These are phyloP conservation scores for Crossocerus cetratus DNA, from an alignment of 2,888 invertebrate species.

Conservation along the genomic window DNA sequence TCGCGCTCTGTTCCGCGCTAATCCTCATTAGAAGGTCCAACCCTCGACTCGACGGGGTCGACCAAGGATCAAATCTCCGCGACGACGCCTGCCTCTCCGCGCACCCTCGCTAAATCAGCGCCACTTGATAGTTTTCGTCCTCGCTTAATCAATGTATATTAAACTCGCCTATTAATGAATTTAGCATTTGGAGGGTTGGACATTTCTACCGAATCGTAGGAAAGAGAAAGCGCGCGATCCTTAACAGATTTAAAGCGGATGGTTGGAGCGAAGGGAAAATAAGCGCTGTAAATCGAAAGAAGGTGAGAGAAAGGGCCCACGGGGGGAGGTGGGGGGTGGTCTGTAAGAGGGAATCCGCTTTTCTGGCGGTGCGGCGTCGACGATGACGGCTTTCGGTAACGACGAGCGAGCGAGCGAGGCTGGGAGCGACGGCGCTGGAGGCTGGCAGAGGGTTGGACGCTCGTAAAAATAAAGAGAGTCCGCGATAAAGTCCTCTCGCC, in stretches of 20 bases:
- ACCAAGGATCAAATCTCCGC: too few relatives aligned
- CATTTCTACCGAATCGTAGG: too few relatives aligned
- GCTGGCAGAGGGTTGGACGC: slow-evolving; percentile 17
- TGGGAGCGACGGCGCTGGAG: slow-evolving; percentile 12
- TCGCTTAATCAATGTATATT: too few relatives aligned
- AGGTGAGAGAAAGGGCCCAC: background rate
- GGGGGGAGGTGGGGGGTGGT: slow-evolving; percentile 11
- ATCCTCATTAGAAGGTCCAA: background rate
- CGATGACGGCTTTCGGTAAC: slow-evolving; percentile 48
- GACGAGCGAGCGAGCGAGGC: slow-evolving; percentile 13
- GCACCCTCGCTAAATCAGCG: too few relatives aligned
- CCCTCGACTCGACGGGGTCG: too few relatives aligned
- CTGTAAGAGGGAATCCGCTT: slow-evolving; percentile 60
- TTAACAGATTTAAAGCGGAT: background rate
- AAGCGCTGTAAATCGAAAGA: background rate
- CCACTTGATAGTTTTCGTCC: too few relatives aligned
- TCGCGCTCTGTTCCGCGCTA: too few relatives aligned
- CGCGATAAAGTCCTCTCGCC: slow-evolving; percentile 71
- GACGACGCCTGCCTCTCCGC: too few relatives aligned
- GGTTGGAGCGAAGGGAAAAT: slow-evolving; percentile 7
- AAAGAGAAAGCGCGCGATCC: too few relatives aligned
- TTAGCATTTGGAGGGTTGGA: too few relatives aligned
- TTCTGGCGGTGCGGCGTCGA: slow-evolving; percentile 54
- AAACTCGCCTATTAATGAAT: too few relatives aligned
- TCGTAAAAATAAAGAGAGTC: slow-evolving; percentile 52